These are phyloP conservation scores for Periophthalmodon schlosseri DNA, from an alignment of 2,113 vertebrate genomes.

Conservation along the genomic window DNA sequence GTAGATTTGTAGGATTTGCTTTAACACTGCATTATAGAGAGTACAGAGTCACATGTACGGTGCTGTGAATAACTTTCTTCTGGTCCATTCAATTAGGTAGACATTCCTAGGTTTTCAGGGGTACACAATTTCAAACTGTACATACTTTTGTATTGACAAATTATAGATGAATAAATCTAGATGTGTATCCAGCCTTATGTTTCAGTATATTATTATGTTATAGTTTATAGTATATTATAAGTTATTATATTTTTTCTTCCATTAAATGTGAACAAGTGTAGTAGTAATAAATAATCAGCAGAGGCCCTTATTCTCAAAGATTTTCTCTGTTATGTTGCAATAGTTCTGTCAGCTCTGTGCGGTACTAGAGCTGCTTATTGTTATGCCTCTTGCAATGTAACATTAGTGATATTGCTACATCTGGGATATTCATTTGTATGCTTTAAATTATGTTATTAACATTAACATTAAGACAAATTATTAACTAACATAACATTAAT, in stretches of 20 bases:
- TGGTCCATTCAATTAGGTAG: neutral
- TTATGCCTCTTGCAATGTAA: too few species aligned
- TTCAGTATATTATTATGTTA: neutral
- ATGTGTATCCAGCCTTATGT: neutral
- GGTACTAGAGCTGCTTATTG: too few species aligned
- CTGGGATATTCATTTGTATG: too few species aligned
- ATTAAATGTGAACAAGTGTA: neutral
- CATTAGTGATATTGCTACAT: too few species aligned
- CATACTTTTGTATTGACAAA: neutral
- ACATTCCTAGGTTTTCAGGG: constrained; percentile 3
- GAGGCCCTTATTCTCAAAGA: constrained; percentile 44
- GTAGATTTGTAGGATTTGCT: neutral
- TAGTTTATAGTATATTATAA: too few species aligned
- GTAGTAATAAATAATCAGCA: constrained; percentile 19
- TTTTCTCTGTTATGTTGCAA: neutral
- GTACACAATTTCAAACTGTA: neutral
- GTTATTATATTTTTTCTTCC: neutral
- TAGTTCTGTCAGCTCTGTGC: too few species aligned
- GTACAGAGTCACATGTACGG: neutral
- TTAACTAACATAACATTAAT: too few species aligned
- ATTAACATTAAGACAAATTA: too few species aligned
- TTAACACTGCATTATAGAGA: neutral
- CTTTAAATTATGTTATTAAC: too few species aligned
- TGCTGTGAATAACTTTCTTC: neutral
- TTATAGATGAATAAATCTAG: neutral